Evolutionary conservation across 2,797 vertebrate species (phyloP).

Genomic region (Tangara arthus): DNA sequence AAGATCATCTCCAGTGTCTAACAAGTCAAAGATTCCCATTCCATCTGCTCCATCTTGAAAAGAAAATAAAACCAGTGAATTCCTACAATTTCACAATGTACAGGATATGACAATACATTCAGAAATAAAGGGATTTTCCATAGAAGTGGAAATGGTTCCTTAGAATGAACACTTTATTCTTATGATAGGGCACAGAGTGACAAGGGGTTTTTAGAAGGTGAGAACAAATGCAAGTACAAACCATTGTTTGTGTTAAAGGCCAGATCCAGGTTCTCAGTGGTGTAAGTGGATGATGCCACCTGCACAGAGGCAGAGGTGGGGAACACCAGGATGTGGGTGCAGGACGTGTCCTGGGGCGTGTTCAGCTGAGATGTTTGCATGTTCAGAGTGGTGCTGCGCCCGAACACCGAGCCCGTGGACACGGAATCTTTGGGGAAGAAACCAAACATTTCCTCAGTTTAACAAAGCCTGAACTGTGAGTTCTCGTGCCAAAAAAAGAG

Average conservation of each 20-base stretch:
- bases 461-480: rapidly evolving
- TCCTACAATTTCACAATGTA: not conserved
- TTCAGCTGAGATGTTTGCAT: constrained; percentile 98
- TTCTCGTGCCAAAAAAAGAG: not conserved
- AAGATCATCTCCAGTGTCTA: constrained; percentile 91
- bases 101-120: not conserved
- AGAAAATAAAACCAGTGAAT: constrained; percentile 13
- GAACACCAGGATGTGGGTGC: constrained; percentile 97
- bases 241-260: constrained; percentile 96
- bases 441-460: not conserved
- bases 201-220: not conserved
- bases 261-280: constrained; percentile 93
- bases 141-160: not conserved
- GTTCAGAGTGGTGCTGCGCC: constrained; percentile 95
- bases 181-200: not conserved
- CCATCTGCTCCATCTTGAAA: constrained; percentile 87
- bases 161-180: not conserved
- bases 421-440: constrained; percentile 86
- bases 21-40: constrained; percentile 92
- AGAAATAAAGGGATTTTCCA: not conserved
- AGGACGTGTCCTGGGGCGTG: constrained; percentile 97
- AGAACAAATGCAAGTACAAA: constrained; percentile 64
- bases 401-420: constrained; percentile 96
- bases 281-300: constrained; percentile 91
- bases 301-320: constrained; percentile 96